A percentile compares a stretch with the other conserved stretches of the same genome.
These are phyloP conservation scores for Meloidogyne exigua DNA, from an alignment of 1,140 invertebrate genomes.

Conservation along the genomic window DNA sequence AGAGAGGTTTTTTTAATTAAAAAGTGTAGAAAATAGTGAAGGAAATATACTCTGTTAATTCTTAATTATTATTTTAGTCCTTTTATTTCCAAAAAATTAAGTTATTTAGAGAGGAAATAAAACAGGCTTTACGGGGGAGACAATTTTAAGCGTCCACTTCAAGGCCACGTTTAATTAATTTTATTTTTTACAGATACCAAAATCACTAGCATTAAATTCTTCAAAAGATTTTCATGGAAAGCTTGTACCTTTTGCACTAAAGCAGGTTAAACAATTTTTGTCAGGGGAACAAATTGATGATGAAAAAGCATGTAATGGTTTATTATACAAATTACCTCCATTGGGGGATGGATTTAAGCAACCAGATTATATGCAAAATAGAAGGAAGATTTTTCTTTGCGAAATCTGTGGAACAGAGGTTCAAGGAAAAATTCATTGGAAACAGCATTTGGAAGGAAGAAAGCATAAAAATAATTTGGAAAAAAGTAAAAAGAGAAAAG, in stretches of 20 bases:
- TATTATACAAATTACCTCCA: constrained; percentile 6
- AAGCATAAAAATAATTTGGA: constrained; percentile 54
- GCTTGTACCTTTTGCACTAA: constrained; percentile 49
- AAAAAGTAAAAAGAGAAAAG: background rate
- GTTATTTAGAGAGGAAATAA: too few species aligned
- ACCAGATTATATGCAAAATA: constrained; percentile 23
- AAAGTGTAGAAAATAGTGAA: too few species aligned
- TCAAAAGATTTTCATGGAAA: constrained; percentile 37
- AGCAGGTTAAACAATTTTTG: constrained; percentile 32
- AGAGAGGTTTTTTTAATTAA: constrained; percentile 41
- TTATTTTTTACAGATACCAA: constrained; percentile 47
- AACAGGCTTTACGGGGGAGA: too few species aligned
- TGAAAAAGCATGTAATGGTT: background rate
- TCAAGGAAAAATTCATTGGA: constrained; percentile 22
- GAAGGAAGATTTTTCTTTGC: constrained; percentile 21
- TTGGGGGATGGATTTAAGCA: background rate
- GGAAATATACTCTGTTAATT: too few species aligned
- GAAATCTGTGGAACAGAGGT: constrained; percentile 24
- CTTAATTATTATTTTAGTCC: too few species aligned
- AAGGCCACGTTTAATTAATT: background rate
- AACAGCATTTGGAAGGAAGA: constrained; percentile 36
- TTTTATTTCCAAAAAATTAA: too few species aligned
- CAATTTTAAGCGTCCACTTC: too few species aligned
- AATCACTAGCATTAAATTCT: constrained; percentile 34
- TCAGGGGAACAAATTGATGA: constrained; percentile 16